A percentile compares a stretch with the other conserved stretches of the same genome.
These are phyloP conservation scores for Daubentonia madagascariensis DNA, from an alignment of 2,113 vertebrate species.

Conservation along the genomic window DNA sequence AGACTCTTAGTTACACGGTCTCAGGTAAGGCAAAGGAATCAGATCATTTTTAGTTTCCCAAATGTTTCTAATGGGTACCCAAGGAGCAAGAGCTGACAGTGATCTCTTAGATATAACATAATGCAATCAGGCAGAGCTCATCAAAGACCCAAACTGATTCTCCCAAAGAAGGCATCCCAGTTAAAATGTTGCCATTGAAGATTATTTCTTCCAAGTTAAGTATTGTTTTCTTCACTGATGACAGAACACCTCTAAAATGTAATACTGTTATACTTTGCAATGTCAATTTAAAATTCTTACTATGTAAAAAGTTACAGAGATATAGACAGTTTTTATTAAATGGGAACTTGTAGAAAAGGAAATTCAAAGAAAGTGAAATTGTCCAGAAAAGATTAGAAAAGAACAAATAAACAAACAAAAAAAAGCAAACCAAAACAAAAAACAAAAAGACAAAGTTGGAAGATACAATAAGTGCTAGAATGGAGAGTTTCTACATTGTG, in stretches of 20 bases:
- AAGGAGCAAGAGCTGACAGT: not conserved
- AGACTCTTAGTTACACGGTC: not conserved
- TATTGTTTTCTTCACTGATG: not conserved
- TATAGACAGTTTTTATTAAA: not conserved
- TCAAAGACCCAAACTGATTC: not conserved
- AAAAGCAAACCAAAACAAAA: not conserved
- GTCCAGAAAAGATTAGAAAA: not conserved
- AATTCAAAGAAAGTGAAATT: not conserved
- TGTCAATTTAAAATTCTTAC: not conserved
- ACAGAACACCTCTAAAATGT: not conserved
- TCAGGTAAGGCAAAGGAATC: not conserved
- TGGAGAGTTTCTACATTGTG: not conserved
- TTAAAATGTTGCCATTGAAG: not conserved
- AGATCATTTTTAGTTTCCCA: not conserved
- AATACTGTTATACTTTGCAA: not conserved
- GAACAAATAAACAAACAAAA: not conserved
- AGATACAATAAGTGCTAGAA: not conserved
- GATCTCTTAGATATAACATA: not conserved
- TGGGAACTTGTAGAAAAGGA: not conserved
- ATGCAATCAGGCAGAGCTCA: not conserved
- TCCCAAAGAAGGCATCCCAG: not conserved
- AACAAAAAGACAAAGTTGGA: not conserved
- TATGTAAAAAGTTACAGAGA: not conserved
- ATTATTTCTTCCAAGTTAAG: not conserved
- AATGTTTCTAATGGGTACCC: not conserved